Evolutionary conservation across 2,888 invertebrate genomes (phyloP), one percentile per base, ranked within the genome.

Genomic region (Megalurothrips usitatus): DNA sequence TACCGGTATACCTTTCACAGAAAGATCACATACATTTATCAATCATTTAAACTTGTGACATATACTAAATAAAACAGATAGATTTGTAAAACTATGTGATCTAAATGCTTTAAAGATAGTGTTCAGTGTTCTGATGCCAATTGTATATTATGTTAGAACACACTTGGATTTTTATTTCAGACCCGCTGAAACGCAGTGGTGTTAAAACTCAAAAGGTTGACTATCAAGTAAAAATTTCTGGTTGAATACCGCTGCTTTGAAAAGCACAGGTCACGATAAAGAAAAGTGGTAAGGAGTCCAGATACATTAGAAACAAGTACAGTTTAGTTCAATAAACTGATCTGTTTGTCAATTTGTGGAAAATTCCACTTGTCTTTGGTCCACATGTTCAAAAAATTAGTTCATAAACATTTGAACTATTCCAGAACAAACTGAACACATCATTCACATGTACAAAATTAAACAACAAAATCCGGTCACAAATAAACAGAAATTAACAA

Each of bases 391-490:
- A 75, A 11, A 75, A 75, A 75, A 75, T 23, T 75, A 26, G 68
- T 75, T 75, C 68, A 75, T 75, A 26, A 9, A 26, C 12, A 26
- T 12, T 75, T 75, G 26, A 75, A 75, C 68, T 12, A 26, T 12
- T 75, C 23, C 12, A 75, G 68, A 75, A 75, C 68, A 26, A 75
- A 75, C 68, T 75, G 68, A 75, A 75, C 68, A 75, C 58, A 58
- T 58, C 17, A 58, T 17, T 10, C 68, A 23, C n/a, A 68, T 68
- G 58, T 17, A 17, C 4, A 19, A 58, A 58, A 58, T 19, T 4
- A 58, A 58, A 17, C 9, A 26, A 26, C n/a, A 23, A 75, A 75
- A 23, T 26, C 68, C 6, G 6, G 58, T 58, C 19, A 14, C 17
- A 12, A 6, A 17, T 52, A 17, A 58, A 58, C 68, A 75, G 68